Evolutionary conservation across 2,888 invertebrate species (phyloP).

Genomic region (Aspidapion aeneum): DNA sequence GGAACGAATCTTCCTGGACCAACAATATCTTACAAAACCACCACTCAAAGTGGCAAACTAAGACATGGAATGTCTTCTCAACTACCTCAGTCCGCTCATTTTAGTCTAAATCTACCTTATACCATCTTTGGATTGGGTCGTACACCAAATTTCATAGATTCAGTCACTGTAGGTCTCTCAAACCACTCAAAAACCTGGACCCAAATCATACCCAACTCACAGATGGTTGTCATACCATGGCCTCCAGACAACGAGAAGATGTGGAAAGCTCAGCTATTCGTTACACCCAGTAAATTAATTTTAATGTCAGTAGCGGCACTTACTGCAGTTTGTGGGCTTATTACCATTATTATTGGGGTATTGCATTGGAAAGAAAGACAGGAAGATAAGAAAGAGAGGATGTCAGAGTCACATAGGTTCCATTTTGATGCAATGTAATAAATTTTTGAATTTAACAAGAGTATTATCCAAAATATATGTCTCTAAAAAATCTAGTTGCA

Average conservation of each 20-base stretch:
- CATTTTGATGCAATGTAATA: conserved; percentile 83
- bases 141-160: conserved; percentile 96
- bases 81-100: conserved; percentile 87
- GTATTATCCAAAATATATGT: no score
- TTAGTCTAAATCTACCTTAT: conserved; percentile 91
- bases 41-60: conserved; percentile 80
- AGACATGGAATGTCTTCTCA: conserved; percentile 83
- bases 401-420: conserved; percentile 78
- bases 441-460: not conserved
- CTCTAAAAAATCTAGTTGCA: no score
- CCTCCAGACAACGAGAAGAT: conserved; percentile 70
- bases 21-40: conserved; percentile 56
- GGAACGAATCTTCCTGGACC: conserved; percentile 79
- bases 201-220: conserved; percentile 96
- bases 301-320: conserved; percentile 88
- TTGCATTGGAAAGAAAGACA: conserved; percentile 88
- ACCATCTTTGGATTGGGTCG: conserved; percentile 96
- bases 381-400: conserved; percentile 73
- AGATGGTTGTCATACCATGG: conserved; percentile 91
- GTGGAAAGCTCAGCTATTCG: conserved; percentile 91
- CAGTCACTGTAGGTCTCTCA: conserved; percentile 75
- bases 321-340: conserved; percentile 79
- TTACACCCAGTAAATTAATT: conserved; percentile 91
- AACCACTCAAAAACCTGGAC: conserved; percentile 73
- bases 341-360: conserved; percentile 78